These are phyloP conservation scores for Heliothis virescens DNA, from an alignment of 1,140 invertebrate species.

Conservation along the genomic window DNA sequence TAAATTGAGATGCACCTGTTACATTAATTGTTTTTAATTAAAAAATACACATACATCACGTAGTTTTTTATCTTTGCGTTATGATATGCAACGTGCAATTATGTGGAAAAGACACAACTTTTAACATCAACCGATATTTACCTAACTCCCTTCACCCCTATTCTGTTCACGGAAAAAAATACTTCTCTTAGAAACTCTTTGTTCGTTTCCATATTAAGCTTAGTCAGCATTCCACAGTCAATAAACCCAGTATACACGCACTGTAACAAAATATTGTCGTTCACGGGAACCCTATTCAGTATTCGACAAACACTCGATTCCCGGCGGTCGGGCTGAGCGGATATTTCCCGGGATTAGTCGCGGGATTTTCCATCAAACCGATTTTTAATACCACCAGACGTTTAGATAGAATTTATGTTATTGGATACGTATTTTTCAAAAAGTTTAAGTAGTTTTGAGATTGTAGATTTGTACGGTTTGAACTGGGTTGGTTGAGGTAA, in stretches of 20 bases:
- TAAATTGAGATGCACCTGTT: no score
- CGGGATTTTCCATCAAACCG: constrained; percentile 23
- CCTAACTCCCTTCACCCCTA: background rate
- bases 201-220: constrained; percentile 11
- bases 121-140: background rate
- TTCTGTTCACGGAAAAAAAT: background rate
- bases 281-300: constrained; percentile 22
- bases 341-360: constrained; percentile 41
- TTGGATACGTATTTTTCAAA: constrained; percentile 7
- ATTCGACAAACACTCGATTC: constrained; percentile 43
- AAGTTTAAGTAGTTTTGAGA: constrained; percentile 7
- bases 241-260: constrained; percentile 24
- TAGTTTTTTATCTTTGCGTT: no score
- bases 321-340: constrained; percentile 11
- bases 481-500: background rate
- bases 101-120: background rate
- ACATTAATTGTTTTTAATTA: no score
- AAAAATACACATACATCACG: no score
- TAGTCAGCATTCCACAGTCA: constrained; percentile 11
- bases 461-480: background rate
- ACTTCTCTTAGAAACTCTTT: background rate
- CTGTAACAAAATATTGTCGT: constrained; percentile 43
- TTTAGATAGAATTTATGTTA: constrained; percentile 32
- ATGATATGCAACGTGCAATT: no score
- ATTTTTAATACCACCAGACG: constrained; percentile 11